phyloP scores from a whole-genome alignment of 2,113 vertebrate species.

The Dendrocopos noguchii region DNA sequence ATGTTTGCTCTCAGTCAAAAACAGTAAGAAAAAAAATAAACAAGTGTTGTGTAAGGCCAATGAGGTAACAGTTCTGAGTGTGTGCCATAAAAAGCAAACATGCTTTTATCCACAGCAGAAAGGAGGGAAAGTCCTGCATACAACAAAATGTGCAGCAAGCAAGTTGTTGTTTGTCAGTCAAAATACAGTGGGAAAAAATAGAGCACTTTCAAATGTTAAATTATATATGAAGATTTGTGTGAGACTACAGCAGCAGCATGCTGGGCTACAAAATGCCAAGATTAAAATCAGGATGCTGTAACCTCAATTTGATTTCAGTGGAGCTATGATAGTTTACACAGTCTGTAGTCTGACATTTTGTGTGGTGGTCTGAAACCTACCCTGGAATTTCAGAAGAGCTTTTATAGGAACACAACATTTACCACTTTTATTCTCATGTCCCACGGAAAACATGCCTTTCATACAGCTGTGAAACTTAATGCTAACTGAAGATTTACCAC shows the following conservation, averaged over 20 bases:
- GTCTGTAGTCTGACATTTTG: conserved; percentile 30
- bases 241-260: neutral
- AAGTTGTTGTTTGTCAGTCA: neutral
- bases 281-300: neutral
- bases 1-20: neutral
- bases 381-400: neutral
- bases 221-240: neutral
- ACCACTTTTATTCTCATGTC: neutral
- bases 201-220: neutral
- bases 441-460: neutral
- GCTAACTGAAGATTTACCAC: neutral
- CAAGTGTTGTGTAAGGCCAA: neutral
- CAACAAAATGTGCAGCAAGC: neutral
- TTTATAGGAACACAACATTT: neutral
- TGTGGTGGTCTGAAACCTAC: neutral
- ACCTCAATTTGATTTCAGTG: neutral
- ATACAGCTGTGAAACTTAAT: neutral
- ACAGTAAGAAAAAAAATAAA: neutral
- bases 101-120: neutral
- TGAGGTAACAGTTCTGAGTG: neutral
- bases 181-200: neutral
- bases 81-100: neutral
- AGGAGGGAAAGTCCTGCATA: neutral
- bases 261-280: neutral
- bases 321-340: neutral